These are phyloP conservation scores for Platysternon megacephalum DNA, from an alignment of 2,113 vertebrate species.

Conservation along the genomic window DNA sequence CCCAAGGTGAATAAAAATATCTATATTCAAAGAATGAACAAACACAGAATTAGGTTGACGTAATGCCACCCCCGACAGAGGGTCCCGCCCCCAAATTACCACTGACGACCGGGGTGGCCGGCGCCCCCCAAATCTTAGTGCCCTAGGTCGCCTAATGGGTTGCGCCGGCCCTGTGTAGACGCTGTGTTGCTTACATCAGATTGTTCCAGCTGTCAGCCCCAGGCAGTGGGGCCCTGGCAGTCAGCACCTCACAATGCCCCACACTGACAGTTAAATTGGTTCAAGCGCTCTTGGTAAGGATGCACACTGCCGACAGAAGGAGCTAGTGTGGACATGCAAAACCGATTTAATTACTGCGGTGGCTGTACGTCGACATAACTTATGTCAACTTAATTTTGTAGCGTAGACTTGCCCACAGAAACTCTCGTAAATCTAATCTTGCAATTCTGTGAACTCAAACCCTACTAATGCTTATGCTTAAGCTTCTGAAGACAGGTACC, in stretches of 20 bases:
- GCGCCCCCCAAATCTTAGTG: too few species aligned
- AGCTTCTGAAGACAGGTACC: not conserved
- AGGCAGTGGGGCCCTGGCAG: too few species aligned
- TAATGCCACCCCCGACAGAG: too few species aligned
- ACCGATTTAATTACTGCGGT: not conserved
- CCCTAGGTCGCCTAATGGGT: too few species aligned
- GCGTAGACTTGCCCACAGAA: not conserved
- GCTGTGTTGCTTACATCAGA: not conserved
- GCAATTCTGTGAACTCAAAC: not conserved
- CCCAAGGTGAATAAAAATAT: not conserved
- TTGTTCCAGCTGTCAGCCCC: not conserved
- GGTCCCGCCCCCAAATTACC: too few species aligned
- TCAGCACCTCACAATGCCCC: not conserved
- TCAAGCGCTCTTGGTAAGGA: not conserved
- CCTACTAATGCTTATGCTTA: not conserved
- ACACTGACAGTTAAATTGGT: not conserved
- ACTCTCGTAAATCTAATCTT: not conserved
- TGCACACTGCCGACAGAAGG: not conserved
- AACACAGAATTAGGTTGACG: not conserved
- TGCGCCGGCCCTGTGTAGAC: too few species aligned
- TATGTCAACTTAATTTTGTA: not conserved
- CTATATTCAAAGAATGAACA: not conserved
- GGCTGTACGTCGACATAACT: not conserved
- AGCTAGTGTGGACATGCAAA: not conserved
- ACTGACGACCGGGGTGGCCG: too few species aligned